Base-by-base conservation (phyloP, 2,113 vertebrate species). In the Turdus rufiventris region DNA sequence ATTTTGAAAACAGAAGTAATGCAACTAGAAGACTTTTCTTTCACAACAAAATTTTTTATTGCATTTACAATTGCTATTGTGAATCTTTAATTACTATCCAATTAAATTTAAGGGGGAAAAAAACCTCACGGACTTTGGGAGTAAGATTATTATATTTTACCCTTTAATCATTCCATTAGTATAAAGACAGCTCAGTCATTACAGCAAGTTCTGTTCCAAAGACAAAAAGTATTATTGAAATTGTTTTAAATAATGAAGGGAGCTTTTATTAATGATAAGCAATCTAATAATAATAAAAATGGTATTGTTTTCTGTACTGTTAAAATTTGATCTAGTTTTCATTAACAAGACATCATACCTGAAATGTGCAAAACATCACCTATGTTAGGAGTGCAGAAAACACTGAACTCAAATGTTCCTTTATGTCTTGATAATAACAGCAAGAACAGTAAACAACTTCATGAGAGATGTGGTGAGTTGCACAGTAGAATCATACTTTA, bases 401-500 rank as follows among this genome's bases (percentile, higher is more conserved):
- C 43, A 74, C 5, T 42, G 68, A 88, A 25, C 21, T 74, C 23
- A 73, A 26, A 47, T 24, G 48, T 79, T 94, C 50, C 42, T 89
- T 91, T 93, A 25, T 50, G 19, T 20, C 63, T 96, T 85, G 28
- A 50, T 94, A 90, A 94, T 61, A 88, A 89, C 91, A 95, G 12
- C 31, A 6, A 92, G 47, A 96, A 91, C 9, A 60, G 53, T 85
- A 95, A 88, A 45, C 62, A 86, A 8, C 85, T 93, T 91, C 18
- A 56, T 26, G 25, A 82, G 75, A 88, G 65, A 91, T 77, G 63
- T 70, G 15, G 50, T 73, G 83, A 97, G 72, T 77, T 93, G 70
- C 72, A 94, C 40, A 76, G 92, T 83, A 67, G 70, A 73, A 85
- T 95, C 36, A 92, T 92, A 96, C 85, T 93, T 89, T 60, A 96